Base-by-base conservation (phyloP, 2,888 invertebrate species). In the Eupithecia centaureata region DNA sequence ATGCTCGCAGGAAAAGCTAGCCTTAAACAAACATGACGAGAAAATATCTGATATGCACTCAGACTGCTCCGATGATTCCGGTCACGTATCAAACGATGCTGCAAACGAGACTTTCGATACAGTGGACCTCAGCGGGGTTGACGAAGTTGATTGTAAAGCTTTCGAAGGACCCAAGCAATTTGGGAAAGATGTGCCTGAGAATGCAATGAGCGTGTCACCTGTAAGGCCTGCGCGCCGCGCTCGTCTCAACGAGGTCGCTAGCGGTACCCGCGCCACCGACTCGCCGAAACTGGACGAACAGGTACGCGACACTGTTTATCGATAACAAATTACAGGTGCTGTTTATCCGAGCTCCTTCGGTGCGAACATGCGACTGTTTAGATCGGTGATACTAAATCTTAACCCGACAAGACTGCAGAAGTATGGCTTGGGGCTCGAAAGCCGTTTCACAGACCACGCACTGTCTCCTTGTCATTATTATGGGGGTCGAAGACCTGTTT, bases 21-120 rank as follows among this genome's bases (percentile, higher is more conserved):
- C 82, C 68, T 76, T 88, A 75, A 86, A 86, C 73, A 93, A 93
- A 84, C 90, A 90, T 73, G 91, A 92, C 60, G 93, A 93, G 77
- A 94, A 94, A 83, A 90, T 91, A 84, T 94, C 94, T 69, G 94
- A 94, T 85, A 94, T 94, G 75, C 94, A 94, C 74, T 95, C 95
- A 7, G 96, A 96, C 79, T 96, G 96, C 79, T 96, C 96, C 67
- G 96, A 97, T 79, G 97, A 97, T 89, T 96, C 96, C 66, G 97
- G 97, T 70, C 96, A 97, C 87, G 96, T 96, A 76, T 96, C 96
- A 61, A 97, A 96, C 81, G 96, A 96, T 83, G 96, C 96, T 68
- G 96, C 96, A 61, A 96, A 96, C 82, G 96, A 96, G 10, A 79
- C 85, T 25, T 91, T 89, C 75, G 90, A 92, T 77, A 86, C 83